Percentiles rank a stretch among this genome's conserved stretches.
These are phyloP conservation scores for Rosalia funebris DNA, from an alignment of 2,888 invertebrate species.

Conservation along the genomic window DNA sequence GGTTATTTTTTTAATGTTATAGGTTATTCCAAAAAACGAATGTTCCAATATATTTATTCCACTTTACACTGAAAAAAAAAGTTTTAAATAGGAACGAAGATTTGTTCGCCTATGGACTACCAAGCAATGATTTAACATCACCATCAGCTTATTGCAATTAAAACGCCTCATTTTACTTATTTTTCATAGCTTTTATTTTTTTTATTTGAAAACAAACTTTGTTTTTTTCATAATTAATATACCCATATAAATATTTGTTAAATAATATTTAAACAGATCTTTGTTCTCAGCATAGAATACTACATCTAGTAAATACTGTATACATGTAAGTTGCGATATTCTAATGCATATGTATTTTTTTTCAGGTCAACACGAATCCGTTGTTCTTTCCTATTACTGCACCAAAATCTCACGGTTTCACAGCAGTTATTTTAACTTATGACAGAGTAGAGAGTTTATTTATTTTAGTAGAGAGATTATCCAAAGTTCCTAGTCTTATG, in stretches of 20 bases:
- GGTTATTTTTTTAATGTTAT: too few species aligned
- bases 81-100: too few species aligned
- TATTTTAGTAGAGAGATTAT: constrained; percentile 83
- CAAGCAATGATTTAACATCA: background rate
- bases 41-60: too few species aligned
- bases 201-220: too few species aligned
- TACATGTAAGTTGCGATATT: background rate
- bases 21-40: too few species aligned
- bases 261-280: too few species aligned
- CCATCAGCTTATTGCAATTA: background rate
- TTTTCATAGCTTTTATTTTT: too few species aligned
- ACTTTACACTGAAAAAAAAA: too few species aligned
- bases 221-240: too few species aligned
- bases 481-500: constrained; percentile 87
- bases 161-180: too few species aligned
- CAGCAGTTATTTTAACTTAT: constrained; percentile 94
- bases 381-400: constrained; percentile 89
- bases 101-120: too few species aligned
- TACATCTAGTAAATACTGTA: background rate
- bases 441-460: constrained; percentile 91
- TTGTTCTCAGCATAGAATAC: background rate
- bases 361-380: constrained; percentile 75
- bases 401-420: constrained; percentile 89
- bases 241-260: background rate
- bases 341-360: too few species aligned